phyloP scores from a whole-genome alignment of 2,888 invertebrate species.

The Lordiphosa andalusiaca region DNA sequence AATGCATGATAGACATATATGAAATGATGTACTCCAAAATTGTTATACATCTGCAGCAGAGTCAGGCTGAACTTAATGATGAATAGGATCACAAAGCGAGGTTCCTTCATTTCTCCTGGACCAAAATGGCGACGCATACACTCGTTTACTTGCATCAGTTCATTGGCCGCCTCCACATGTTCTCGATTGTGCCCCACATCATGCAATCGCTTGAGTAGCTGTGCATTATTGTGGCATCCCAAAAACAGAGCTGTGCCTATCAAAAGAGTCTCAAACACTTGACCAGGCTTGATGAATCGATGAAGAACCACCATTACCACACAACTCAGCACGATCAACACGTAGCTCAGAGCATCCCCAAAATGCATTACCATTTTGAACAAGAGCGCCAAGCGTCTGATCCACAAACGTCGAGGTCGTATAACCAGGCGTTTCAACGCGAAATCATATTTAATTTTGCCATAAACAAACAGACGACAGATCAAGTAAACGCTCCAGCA shows the following conservation, averaged over 20 bases:
- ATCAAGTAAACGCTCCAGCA: conserved; percentile 20
- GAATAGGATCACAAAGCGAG: neutral
- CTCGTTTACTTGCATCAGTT: conserved; percentile 11
- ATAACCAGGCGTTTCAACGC: neutral
- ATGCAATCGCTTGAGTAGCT: neutral
- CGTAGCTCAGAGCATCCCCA: fast-evolving
- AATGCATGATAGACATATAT: neutral
- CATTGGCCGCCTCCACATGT: conserved; percentile 7
- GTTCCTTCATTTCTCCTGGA: neutral
- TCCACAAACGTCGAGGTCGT: neutral
- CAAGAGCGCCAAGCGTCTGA: conserved; percentile 1
- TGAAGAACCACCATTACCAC: fast-evolving
- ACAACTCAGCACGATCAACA: fast-evolving
- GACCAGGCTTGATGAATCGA: neutral
- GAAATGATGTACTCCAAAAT: fast-evolving
- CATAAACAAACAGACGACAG: conserved; percentile 12
- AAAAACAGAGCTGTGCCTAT: too few species aligned
- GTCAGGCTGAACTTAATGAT: neutral
- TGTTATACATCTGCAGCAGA: neutral
- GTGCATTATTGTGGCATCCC: neutral
- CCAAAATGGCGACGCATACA: neutral
- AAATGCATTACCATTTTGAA: neutral
- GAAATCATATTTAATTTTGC: conserved; percentile 18
- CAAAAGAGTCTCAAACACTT: neutral
- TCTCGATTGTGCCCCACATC: conserved; percentile 4